A percentile compares a stretch with the other conserved stretches of the same genome.
Conservation (phyloP, 2,113 vertebrate species). For the Rhabdomys dilectus region DNA sequence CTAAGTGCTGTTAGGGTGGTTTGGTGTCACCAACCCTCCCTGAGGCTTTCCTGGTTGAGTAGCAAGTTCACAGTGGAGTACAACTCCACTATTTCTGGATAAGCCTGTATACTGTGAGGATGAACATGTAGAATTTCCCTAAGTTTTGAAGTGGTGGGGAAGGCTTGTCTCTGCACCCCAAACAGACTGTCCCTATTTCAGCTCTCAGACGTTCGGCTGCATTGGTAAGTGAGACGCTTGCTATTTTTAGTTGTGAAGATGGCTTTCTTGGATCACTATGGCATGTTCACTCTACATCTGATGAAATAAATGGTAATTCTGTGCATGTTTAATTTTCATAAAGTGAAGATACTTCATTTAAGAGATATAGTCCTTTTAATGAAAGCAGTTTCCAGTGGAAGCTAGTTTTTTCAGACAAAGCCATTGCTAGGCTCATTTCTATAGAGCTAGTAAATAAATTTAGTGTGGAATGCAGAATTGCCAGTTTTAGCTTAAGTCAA, state of each 20-base stretch:
- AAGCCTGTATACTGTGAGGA: background rate
- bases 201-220: background rate
- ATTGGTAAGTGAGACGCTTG: slow-evolving; percentile 20
- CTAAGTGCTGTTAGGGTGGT: background rate
- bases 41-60: background rate
- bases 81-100: background rate
- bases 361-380: slow-evolving; percentile 9
- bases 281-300: background rate
- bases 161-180: background rate
- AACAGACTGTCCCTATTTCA: background rate
- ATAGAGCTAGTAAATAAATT: slow-evolving; percentile 27
- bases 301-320: slow-evolving; percentile 47
- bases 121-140: slow-evolving; percentile 12
- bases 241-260: slow-evolving; percentile 30
- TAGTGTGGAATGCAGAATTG: background rate
- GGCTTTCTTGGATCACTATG: slow-evolving; percentile 51
- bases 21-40: background rate
- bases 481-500: slow-evolving; percentile 39
- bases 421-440: background rate
- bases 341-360: slow-evolving; percentile 11
- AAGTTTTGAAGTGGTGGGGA: slow-evolving; percentile 24
- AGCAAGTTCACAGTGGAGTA: background rate
- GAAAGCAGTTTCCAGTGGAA: slow-evolving; percentile 18
- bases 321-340: slow-evolving; percentile 39
- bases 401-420: slow-evolving; percentile 40